Percentiles rank a stretch among this genome's conserved stretches.
phyloP scores from a whole-genome alignment of 2,797 vertebrate genomes.

The Erpetoichthys calabaricus region DNA sequence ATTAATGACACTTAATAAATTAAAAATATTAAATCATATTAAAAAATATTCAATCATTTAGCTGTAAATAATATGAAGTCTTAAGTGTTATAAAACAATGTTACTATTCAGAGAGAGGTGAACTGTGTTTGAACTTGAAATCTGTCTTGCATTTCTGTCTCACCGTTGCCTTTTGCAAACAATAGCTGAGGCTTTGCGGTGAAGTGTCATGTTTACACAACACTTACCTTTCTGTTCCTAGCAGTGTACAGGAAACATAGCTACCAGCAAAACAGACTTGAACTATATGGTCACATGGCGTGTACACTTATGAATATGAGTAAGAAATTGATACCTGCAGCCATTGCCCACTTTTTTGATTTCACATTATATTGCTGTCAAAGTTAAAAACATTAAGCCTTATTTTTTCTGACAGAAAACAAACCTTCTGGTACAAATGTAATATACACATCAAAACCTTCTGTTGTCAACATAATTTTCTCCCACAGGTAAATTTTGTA shows the following conservation, averaged over 20 bases:
- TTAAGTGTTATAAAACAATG: too few relatives aligned
- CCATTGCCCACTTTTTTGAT: background rate
- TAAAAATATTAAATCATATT: too few relatives aligned
- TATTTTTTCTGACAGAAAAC: too few relatives aligned
- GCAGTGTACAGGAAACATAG: conserved; percentile 1
- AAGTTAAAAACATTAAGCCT: too few relatives aligned
- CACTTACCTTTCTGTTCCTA: conserved; percentile 11
- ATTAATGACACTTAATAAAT: too few relatives aligned
- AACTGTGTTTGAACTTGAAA: background rate
- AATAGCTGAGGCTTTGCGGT: background rate
- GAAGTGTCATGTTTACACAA: conserved; percentile 5
- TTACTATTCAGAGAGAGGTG: background rate
- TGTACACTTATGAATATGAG: background rate
- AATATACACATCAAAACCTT: too few relatives aligned
- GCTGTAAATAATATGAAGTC: too few relatives aligned
- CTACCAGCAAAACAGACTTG: background rate
- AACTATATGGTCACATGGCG: background rate
- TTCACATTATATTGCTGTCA: too few relatives aligned
- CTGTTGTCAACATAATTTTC: too few relatives aligned
- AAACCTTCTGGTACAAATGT: too few relatives aligned
- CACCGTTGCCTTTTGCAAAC: background rate
- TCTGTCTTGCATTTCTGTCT: background rate
- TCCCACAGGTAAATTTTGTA: too few relatives aligned
- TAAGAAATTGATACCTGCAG: background rate
- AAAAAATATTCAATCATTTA: too few relatives aligned